A percentile compares a stretch with the other conserved stretches of the same genome.
Evolutionary conservation across 23 tunicate species (phyloP).

Genomic region (Diplosoma virens): DNA sequence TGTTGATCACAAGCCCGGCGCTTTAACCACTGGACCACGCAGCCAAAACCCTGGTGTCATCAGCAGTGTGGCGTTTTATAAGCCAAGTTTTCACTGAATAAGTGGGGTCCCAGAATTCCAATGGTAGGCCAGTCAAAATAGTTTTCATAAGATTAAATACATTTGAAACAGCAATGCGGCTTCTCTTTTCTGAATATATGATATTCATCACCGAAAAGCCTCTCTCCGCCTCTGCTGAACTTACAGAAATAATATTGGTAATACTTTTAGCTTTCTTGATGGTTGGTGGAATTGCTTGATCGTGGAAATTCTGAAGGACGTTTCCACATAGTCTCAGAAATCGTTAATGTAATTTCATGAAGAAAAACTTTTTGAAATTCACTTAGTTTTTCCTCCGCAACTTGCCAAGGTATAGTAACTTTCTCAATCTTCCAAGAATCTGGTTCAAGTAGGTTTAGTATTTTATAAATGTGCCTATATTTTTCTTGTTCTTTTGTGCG

Average conservation of each 20-base stretch:
- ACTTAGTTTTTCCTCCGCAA: too few relatives aligned
- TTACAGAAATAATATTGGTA: slow-evolving; percentile 4
- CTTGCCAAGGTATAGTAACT: slow-evolving; percentile 15
- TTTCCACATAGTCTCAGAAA: not conserved
- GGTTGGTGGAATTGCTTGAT: not conserved
- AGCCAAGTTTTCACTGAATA: slow-evolving; percentile 16
- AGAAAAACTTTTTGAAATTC: not conserved
- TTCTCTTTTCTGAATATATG: slow-evolving; percentile 21
- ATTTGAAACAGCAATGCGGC: not conserved
- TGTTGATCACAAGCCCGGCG: too few relatives aligned
- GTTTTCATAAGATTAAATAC: slow-evolving; percentile 15
- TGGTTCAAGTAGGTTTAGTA: slow-evolving; percentile 9
- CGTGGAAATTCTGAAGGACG: not conserved
- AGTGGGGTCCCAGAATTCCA: slow-evolving; percentile 8
- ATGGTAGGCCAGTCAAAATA: slow-evolving; percentile 30
- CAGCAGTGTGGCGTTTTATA: slow-evolving; percentile 20
- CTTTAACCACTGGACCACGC: too few relatives aligned
- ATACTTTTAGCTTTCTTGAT: slow-evolving; percentile 23
- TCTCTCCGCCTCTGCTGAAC: slow-evolving; percentile 14
- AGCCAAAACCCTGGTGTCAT: slow-evolving; percentile 8
- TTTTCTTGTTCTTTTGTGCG: not conserved
- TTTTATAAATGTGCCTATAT: not conserved
- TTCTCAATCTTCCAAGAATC: slow-evolving; percentile 20
- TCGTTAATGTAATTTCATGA: not conserved
- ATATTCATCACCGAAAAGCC: slow-evolving; percentile 12